Evolutionary conservation across 1,140 invertebrate species (phyloP).

Genomic region (Grapholita molesta): DNA sequence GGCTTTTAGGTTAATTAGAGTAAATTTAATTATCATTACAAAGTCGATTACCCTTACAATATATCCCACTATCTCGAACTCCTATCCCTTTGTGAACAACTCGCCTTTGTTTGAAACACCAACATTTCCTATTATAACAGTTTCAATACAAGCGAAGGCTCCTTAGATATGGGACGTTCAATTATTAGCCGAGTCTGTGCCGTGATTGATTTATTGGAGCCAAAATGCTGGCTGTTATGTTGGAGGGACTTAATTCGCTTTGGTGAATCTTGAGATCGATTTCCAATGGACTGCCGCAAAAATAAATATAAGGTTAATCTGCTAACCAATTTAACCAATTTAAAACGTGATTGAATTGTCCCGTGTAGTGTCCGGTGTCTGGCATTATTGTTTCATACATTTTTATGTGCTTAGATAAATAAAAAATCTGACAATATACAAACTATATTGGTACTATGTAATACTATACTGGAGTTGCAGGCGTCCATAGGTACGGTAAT

Average conservation of each 20-base stretch:
- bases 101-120: neutral
- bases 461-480: no score
- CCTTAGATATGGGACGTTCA: constrained; percentile 5
- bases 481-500: no score
- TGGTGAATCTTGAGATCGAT: neutral
- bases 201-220: constrained; percentile 7
- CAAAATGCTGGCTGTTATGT: neutral
- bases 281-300: no score
- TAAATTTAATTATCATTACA: neutral
- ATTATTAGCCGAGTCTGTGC: neutral
- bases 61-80: neutral
- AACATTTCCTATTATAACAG: constrained; percentile 9
- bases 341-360: neutral
- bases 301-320: no score
- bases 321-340: no score
- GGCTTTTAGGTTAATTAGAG: neutral
- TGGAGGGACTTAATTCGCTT: neutral
- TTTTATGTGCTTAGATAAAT: no score
- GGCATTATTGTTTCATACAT: no score
- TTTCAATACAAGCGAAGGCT: neutral
- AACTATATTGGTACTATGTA: no score
- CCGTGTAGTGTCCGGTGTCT: neutral
- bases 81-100: constrained; percentile 1
- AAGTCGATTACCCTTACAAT: neutral
- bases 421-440: no score